Evolutionary conservation across 1,140 invertebrate species (phyloP).

Genomic region (Aradophagus sp.): DNA sequence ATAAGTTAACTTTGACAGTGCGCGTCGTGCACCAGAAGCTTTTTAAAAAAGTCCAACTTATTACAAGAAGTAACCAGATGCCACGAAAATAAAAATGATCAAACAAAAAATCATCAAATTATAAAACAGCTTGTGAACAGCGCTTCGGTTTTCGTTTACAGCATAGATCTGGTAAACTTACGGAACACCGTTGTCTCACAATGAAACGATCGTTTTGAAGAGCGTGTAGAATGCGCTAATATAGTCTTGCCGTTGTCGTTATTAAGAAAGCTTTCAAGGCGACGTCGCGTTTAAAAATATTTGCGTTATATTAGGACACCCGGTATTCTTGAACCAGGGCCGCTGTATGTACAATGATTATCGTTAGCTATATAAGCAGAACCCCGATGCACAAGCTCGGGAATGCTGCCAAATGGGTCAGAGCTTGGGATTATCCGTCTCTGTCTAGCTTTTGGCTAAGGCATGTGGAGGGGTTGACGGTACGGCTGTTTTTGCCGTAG

Average conservation of each 20-base stretch:
- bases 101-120: too few relatives aligned
- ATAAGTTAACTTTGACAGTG: too few relatives aligned
- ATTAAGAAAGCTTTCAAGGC: conserved; percentile 29
- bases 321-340: conserved; percentile 45
- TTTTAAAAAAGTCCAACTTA: too few relatives aligned
- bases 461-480: conserved; percentile 23
- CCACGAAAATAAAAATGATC: too few relatives aligned
- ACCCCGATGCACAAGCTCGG: conserved; percentile 61
- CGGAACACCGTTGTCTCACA: too few relatives aligned
- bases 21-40: too few relatives aligned
- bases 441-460: conserved; percentile 20
- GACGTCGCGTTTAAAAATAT: conserved; percentile 39
- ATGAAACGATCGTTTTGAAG: too few relatives aligned
- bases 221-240: too few relatives aligned
- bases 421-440: conserved; percentile 51
- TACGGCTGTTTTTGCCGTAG: conserved; percentile 42
- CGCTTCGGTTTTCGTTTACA: too few relatives aligned
- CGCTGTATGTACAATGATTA: conserved; percentile 54
- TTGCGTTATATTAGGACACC: conserved; percentile 51
- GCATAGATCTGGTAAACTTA: too few relatives aligned
- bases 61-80: too few relatives aligned
- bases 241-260: conserved; percentile 25
- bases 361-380: conserved; percentile 58
- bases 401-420: conserved; percentile 70
- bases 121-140: too few relatives aligned